Conservation (phyloP, 2,797 vertebrate genomes). For the Clamator glandarius region DNA sequence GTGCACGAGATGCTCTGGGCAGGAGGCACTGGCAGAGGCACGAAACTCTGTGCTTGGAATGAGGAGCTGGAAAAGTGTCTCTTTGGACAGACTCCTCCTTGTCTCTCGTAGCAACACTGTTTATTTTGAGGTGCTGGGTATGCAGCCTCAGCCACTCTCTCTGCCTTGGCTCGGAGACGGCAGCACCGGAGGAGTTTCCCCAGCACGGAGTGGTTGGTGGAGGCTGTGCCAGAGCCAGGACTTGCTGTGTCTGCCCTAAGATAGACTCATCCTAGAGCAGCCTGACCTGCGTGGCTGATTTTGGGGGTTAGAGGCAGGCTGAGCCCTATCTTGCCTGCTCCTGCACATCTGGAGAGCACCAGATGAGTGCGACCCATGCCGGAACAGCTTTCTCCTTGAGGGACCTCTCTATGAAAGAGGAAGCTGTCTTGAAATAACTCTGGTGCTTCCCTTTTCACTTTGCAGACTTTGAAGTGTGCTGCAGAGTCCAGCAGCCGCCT, state of each 20-base stretch:
- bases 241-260: accelerated
- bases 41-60: background rate
- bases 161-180: background rate
- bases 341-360: accelerated
- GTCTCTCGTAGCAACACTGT: slow-evolving; percentile 15
- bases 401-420: background rate
- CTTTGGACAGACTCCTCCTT: background rate
- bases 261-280: background rate
- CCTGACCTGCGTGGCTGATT: background rate
- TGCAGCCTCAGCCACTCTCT: background rate
- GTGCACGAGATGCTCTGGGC: background rate
- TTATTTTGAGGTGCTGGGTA: background rate
- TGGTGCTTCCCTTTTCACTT: slow-evolving; percentile 5
- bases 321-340: background rate
- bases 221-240: background rate
- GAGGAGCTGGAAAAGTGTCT: background rate
- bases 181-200: background rate
- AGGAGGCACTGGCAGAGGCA: background rate
- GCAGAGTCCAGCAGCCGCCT: background rate
- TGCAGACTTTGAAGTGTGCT: background rate
- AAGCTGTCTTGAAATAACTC: slow-evolving; percentile 56
- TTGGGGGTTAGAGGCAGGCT: background rate
- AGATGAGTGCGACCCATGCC: accelerated
- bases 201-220: accelerated
- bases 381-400: background rate